Evolutionary conservation across 2,888 invertebrate genomes (phyloP).

Genomic region (Archaeoteleia sp.): DNA sequence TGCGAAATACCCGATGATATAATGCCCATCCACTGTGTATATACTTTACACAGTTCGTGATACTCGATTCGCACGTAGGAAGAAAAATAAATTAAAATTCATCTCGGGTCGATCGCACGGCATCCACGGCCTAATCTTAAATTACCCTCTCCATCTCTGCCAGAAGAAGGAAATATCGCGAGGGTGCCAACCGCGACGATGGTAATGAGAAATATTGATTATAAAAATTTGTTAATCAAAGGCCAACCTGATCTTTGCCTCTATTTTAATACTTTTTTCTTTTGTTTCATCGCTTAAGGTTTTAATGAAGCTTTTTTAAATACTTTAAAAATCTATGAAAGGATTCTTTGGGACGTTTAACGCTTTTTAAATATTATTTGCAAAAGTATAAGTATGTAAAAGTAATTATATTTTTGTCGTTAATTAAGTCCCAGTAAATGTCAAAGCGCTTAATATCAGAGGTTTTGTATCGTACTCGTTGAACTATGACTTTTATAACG

Average conservation of each 20-base stretch:
- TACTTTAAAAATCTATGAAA: too few species aligned
- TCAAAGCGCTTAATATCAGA: too few species aligned
- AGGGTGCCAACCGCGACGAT: conserved; percentile 22
- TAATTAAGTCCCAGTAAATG: too few species aligned
- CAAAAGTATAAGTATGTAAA: too few species aligned
- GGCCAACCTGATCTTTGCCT: too few species aligned
- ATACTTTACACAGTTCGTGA: conserved; percentile 14
- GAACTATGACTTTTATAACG: too few species aligned
- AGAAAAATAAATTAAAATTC: conserved; percentile 33
- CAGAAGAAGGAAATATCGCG: conserved; percentile 26
- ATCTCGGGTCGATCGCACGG: conserved; percentile 23
- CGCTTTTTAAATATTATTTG: too few species aligned
- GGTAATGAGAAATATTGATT: conserved; percentile 13
- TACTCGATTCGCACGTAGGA: conserved; percentile 2
- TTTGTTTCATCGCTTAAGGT: neutral
- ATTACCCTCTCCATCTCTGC: conserved; percentile 27
- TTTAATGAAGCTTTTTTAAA: too few species aligned
- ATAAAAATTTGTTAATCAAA: neutral
- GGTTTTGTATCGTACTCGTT: too few species aligned
- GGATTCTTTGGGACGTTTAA: too few species aligned
- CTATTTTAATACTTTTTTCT: neutral
- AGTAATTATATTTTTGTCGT: too few species aligned
- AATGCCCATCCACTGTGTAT: conserved; percentile 12
- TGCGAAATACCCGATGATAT: conserved; percentile 20
- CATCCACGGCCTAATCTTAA: conserved; percentile 26